Evolutionary conservation across 2,113 vertebrate genomes (phyloP).

Genomic region (Archocentrus centrarchus): DNA sequence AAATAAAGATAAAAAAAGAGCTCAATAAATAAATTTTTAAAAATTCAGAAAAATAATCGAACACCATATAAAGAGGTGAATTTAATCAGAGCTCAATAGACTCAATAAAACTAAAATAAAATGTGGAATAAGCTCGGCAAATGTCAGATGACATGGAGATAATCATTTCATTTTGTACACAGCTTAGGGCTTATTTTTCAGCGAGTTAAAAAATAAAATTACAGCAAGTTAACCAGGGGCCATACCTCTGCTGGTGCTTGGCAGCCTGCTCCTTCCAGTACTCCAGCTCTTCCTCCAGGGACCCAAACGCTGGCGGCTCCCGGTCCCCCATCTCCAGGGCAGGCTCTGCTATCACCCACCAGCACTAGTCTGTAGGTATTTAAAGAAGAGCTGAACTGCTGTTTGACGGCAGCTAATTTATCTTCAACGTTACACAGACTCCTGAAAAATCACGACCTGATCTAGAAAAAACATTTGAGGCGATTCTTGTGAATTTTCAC

Average conservation of each 20-base stretch:
- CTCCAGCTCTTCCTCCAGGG: conserved; percentile 86
- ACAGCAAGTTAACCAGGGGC: neutral
- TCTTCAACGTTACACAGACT: neutral
- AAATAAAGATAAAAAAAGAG: neutral
- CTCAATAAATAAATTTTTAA: neutral
- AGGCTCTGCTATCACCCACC: neutral
- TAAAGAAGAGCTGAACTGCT: neutral
- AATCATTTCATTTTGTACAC: neutral
- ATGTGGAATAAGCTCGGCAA: too few species aligned
- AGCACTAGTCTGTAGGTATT: neutral
- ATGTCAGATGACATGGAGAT: neutral
- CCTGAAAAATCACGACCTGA: neutral
- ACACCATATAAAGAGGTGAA: neutral
- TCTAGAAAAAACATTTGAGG: fast-evolving
- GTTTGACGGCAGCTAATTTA: neutral
- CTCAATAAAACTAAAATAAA: neutral
- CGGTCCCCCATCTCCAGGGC: conserved; percentile 83
- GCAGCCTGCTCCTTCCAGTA: conserved; percentile 90
- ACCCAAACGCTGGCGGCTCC: conserved; percentile 81
- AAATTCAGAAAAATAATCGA: neutral
- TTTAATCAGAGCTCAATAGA: neutral
- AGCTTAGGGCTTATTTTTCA: neutral
- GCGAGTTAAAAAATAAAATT: neutral
- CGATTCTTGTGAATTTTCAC: neutral
- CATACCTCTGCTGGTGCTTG: conserved; percentile 88